A percentile compares a stretch with the other conserved stretches of the same genome.
phyloP scores from a whole-genome alignment of 2,888 invertebrate genomes.

The Xestoiulus laeticollis region DNA sequence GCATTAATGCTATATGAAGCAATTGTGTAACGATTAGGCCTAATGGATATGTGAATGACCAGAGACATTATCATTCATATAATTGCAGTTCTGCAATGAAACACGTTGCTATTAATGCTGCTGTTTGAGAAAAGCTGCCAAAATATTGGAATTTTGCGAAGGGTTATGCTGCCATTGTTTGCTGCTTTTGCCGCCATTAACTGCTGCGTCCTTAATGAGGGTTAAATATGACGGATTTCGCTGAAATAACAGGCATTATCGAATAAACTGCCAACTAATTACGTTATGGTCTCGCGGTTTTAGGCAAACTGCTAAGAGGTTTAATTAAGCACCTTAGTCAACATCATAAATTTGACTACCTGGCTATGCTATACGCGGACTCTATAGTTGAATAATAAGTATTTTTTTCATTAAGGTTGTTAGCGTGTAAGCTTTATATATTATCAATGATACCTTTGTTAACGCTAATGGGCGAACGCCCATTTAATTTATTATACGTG shows the following conservation, averaged over 20 bases:
- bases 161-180: background rate
- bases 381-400: background rate
- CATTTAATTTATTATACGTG: background rate
- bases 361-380: background rate
- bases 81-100: background rate
- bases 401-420: background rate
- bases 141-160: background rate
- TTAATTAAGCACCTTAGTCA: background rate
- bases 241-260: background rate
- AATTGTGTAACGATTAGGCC: constrained; percentile 32
- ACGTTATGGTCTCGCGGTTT: background rate
- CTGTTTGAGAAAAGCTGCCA: background rate
- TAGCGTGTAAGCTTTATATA: background rate
- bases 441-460: constrained; percentile 17
- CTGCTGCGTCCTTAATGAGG: background rate
- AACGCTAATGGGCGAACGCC: background rate
- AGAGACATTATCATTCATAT: constrained; percentile 23
- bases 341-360: constrained; percentile 34
- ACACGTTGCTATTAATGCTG: background rate
- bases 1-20: constrained; percentile 16
- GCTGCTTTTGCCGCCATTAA: background rate
- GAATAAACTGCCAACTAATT: constrained; percentile 5
- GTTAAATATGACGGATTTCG: background rate
- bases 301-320: background rate
- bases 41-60: constrained; percentile 21